A percentile compares a stretch with the other conserved stretches of the same genome.
Conservation (phyloP, 2,888 invertebrate genomes). For the Euphydryas editha region DNA sequence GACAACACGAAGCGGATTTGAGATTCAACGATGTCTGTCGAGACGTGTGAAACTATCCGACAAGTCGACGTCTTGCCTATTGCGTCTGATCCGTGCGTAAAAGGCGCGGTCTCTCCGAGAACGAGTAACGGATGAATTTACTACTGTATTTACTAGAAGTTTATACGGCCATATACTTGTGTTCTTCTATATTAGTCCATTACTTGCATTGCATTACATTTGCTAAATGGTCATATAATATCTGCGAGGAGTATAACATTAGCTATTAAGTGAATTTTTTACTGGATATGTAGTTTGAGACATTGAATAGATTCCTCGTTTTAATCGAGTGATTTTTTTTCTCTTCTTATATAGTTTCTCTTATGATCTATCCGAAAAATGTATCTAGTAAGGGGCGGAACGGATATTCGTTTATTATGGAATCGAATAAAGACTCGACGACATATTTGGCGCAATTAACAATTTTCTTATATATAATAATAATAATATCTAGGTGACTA, state of each 20-base stretch:
- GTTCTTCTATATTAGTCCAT: conserved; percentile 27
- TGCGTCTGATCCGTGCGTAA: conserved; percentile 37
- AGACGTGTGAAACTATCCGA: conserved; percentile 46
- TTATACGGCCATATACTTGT: conserved; percentile 28
- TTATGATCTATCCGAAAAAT: not conserved
- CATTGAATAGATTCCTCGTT: not conserved
- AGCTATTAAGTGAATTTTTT: not conserved
- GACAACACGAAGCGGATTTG: conserved; percentile 43
- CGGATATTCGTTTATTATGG: conserved; percentile 9
- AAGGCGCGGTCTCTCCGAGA: conserved; percentile 33
- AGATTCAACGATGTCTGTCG: conserved; percentile 44
- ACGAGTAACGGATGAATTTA: conserved; percentile 37
- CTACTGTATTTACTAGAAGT: conserved; percentile 33
- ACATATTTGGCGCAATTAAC: conserved; percentile 29
- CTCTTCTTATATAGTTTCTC: not conserved
- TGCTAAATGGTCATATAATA: conserved; percentile 9
- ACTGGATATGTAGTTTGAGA: not conserved
- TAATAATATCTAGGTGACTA: conserved; percentile 4
- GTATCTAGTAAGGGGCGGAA: not conserved
- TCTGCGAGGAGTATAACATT: not conserved
- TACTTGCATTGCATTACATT: conserved; percentile 28
- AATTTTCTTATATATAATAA: conserved; percentile 15
- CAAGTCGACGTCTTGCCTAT: conserved; percentile 38
- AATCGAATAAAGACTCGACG: conserved; percentile 12
- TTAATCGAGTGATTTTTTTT: not conserved